Base-by-base conservation (phyloP, 2,113 vertebrate species). In the Emydura subglobosa region DNA sequence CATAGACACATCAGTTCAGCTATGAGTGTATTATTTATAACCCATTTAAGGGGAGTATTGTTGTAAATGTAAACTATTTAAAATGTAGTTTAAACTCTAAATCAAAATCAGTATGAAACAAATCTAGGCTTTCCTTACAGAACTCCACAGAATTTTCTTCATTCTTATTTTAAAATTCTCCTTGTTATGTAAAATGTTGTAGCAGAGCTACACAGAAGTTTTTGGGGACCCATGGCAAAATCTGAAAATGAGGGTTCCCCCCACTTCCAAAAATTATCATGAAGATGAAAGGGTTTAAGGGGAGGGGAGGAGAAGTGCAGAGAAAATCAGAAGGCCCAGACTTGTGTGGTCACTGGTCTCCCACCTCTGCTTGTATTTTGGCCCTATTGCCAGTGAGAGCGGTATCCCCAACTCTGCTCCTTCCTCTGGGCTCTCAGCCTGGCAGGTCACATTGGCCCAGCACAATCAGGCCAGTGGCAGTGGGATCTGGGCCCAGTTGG, bases 21-120 rank as follows among this genome's bases (percentile, higher is more conserved):
- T 97, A 91, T 74, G 50, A 83, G 90, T 96, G 89, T 97, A 97
- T 97, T 96, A 98, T 96, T 96, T 85, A 96, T 93, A 91, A 89
- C 24, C 79, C 90, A 87, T 94, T 92, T 91, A 84, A 91, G 42
- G 3, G 79, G 87, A 93, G 61, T 49, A 19, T 54, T 59, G 81
- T 93, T 86, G 31, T 92, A 86, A 92, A 89, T 91, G 93, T 95
- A 53, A 53, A 53, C 51, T 53, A 53, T 96, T 78, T 93, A 96
- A 39, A 44, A 93, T 86, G 85, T 84, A 96, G 85, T 85, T 51
- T 53, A 96, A 91, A 80, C 55, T 89, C 91, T 94, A 93, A 96
- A 94, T 97, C 93, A 96, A 87, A 96, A 93, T 55, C 78, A 92
- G 91, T 82, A 42, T 88, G 90, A 90, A 74, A 5, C 87, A 65